phyloP scores from a whole-genome alignment of 2,888 invertebrate genomes.

The Eristalinus sepulchralis region DNA sequence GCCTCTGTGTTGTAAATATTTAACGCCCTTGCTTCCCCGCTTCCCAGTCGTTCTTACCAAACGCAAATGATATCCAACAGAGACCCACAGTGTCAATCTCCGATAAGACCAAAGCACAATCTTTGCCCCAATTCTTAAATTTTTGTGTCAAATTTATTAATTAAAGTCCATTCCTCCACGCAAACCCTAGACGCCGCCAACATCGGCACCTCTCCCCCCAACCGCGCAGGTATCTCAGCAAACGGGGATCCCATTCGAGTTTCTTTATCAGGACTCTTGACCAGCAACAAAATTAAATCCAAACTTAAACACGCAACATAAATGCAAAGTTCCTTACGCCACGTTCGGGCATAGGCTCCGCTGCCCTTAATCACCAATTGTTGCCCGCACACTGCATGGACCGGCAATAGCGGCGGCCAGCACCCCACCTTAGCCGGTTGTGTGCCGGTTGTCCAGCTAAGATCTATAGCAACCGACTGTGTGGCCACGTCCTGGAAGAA shows the following conservation, averaged over 20 bases:
- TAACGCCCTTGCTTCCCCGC: background rate
- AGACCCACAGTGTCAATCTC: background rate
- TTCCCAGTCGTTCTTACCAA: background rate
- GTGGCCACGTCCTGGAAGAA: constrained; percentile 37
- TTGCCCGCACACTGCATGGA: constrained; percentile 39
- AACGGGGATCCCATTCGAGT: constrained; percentile 15
- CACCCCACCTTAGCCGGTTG: background rate
- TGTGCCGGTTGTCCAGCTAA: constrained; percentile 33
- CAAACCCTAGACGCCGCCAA: background rate
- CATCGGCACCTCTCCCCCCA: background rate
- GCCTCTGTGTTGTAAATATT: background rate
- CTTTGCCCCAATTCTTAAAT: background rate
- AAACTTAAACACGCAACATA: constrained; percentile 56
- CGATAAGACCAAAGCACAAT: background rate
- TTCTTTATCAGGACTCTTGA: constrained; percentile 30
- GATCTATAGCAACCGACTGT: constrained; percentile 51
- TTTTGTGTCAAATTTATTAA: background rate
- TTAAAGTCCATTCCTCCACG: background rate
- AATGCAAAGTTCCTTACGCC: constrained; percentile 27
- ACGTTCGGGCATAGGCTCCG: constrained; percentile 6
- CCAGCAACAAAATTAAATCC: constrained; percentile 17
- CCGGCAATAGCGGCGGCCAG: too few species aligned
- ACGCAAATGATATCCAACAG: background rate
- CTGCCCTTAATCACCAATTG: constrained; percentile 60
- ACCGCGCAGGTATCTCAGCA: constrained; percentile 6